A percentile compares a stretch with the other conserved stretches of the same genome.
Conservation (phyloP, 2,113 vertebrate genomes). For the Monarcha castaneiventris region DNA sequence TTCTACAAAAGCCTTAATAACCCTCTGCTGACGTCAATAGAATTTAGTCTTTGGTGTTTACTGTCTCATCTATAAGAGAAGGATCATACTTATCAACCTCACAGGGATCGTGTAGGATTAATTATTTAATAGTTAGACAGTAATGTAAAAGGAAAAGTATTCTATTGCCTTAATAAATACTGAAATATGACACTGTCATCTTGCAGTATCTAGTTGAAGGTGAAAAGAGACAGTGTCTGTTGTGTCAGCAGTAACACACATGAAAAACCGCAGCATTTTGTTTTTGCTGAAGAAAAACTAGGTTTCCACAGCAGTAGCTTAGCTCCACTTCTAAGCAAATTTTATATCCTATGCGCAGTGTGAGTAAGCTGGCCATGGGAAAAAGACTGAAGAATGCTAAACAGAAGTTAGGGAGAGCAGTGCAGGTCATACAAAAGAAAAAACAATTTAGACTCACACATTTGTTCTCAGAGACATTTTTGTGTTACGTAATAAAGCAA, state of each 20-base stretch:
- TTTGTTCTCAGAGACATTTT: background rate
- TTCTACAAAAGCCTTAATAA: conserved; percentile 7
- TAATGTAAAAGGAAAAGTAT: background rate
- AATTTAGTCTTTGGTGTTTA: conserved; percentile 10
- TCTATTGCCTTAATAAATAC: background rate
- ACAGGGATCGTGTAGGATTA: background rate
- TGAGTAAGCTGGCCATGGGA: background rate
- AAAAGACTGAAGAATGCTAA: background rate
- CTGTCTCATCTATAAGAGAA: background rate
- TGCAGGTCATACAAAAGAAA: background rate
- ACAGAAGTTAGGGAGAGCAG: background rate
- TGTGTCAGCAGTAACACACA: background rate
- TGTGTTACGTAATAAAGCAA: background rate
- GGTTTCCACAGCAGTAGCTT: background rate
- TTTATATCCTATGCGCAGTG: background rate
- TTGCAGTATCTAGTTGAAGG: background rate
- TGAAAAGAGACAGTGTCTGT: background rate
- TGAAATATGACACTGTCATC: background rate
- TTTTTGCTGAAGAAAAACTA: background rate
- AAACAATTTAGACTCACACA: background rate
- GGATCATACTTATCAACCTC: conserved; percentile 24
- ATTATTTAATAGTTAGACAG: background rate
- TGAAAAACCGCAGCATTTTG: background rate
- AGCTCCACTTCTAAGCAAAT: background rate
- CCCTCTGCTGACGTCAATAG: background rate